phyloP scores from a whole-genome alignment of 2,888 invertebrate species.

The Ectobius pallidus region DNA sequence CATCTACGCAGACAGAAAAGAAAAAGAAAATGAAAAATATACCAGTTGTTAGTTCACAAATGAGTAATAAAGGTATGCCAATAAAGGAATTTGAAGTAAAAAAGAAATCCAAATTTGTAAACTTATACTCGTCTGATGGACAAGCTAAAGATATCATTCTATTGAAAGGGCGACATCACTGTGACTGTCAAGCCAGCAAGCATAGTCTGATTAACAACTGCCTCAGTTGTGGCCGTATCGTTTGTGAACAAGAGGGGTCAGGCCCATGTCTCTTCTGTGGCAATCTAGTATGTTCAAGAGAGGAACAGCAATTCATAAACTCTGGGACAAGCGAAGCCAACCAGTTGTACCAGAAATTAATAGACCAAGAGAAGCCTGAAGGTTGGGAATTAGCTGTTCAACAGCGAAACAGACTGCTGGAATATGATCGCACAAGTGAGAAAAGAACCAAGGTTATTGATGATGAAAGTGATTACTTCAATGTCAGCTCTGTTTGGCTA shows the following conservation, averaged over 20 bases:
- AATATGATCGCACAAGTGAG: constrained; percentile 81
- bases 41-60: not conserved
- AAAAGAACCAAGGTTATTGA: constrained; percentile 82
- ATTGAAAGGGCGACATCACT: constrained; percentile 77
- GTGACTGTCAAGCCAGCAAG: constrained; percentile 91
- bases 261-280: constrained; percentile 96
- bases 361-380: constrained; percentile 64
- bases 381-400: constrained; percentile 75
- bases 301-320: constrained; percentile 70
- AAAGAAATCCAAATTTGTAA: constrained; percentile 70
- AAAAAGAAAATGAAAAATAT: constrained; percentile 60
- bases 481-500: constrained; percentile 82
- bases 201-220: constrained; percentile 95
- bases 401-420: constrained; percentile 80
- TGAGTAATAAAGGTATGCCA: not conserved
- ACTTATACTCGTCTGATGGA: constrained; percentile 76
- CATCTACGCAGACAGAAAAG: constrained; percentile 50
- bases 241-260: constrained; percentile 95
- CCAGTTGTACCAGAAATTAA: constrained; percentile 66
- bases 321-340: constrained; percentile 72
- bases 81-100: constrained; percentile 45
- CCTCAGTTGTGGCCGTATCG: constrained; percentile 88
- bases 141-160: constrained; percentile 57
- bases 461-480: constrained; percentile 94
- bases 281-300: constrained; percentile 78